phyloP scores from a whole-genome alignment of 2,797 vertebrate genomes.

The Leptodactylus fallax region DNA sequence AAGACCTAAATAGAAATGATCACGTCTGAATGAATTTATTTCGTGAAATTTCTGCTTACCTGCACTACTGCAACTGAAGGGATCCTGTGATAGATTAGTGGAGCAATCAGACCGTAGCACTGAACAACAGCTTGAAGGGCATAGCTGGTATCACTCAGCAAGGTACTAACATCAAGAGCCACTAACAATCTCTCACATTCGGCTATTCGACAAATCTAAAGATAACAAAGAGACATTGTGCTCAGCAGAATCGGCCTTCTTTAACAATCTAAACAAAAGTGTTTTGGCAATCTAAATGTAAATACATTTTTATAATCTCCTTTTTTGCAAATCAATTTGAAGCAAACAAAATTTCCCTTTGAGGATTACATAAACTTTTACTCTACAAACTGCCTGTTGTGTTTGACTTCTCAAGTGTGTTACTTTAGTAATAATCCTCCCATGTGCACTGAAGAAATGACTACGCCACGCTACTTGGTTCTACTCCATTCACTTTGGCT shows the following conservation, averaged over 20 bases:
- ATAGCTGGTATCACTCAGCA: slow-evolving; percentile 80
- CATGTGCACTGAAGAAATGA: slow-evolving; percentile 44
- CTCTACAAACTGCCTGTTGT: slow-evolving; percentile 57
- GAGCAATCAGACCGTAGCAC: slow-evolving; percentile 89
- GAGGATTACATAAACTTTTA: slow-evolving; percentile 53
- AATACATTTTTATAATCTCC: slow-evolving; percentile 56
- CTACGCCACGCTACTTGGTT: slow-evolving; percentile 35
- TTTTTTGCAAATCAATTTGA: slow-evolving; percentile 51
- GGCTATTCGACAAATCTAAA: slow-evolving; percentile 84
- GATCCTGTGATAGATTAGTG: slow-evolving; percentile 90
- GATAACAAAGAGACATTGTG: slow-evolving; percentile 62
- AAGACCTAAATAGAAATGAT: slow-evolving; percentile 38
- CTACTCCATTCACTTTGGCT: slow-evolving; percentile 35
- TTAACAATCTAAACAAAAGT: slow-evolving; percentile 40
- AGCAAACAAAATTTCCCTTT: slow-evolving; percentile 51
- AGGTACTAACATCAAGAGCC: slow-evolving; percentile 86
- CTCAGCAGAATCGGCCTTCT: slow-evolving; percentile 42
- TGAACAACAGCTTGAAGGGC: slow-evolving; percentile 85
- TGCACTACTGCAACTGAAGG: slow-evolving; percentile 80
- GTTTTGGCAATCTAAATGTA: slow-evolving; percentile 61
- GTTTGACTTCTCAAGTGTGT: slow-evolving; percentile 44
- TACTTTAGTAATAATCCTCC: slow-evolving; percentile 55
- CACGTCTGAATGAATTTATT: not conserved
- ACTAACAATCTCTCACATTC: slow-evolving; percentile 88
- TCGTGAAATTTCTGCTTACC: slow-evolving; percentile 75